Conservation (phyloP, 2,797 vertebrate species). For the Cheirogaleus major region DNA sequence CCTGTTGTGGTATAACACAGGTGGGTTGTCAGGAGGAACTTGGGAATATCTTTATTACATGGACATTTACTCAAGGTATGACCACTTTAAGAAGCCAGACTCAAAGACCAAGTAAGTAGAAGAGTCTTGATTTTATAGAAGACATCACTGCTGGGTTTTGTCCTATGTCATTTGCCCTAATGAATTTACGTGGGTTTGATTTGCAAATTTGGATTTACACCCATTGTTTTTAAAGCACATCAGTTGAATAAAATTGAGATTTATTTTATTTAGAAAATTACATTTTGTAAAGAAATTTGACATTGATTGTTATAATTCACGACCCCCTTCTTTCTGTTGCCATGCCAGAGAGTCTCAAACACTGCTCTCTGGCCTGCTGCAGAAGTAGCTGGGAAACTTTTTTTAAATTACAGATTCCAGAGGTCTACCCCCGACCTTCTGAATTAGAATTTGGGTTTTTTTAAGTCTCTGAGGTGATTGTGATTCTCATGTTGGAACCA, state of each 20-base stretch:
- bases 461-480: neutral
- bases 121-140: neutral
- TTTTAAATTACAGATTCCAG: neutral
- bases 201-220: neutral
- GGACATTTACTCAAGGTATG: neutral
- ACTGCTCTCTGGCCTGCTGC: neutral
- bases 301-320: neutral
- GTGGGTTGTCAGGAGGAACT: neutral
- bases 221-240: constrained; percentile 36
- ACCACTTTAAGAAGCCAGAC: constrained; percentile 8
- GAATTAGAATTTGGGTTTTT: neutral
- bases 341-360: neutral
- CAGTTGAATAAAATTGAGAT: constrained; percentile 69
- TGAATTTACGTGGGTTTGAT: constrained; percentile 42
- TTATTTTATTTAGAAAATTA: constrained; percentile 66
- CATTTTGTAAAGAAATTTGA: constrained; percentile 36
- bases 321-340: neutral
- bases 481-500: neutral
- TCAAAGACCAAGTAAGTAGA: neutral
- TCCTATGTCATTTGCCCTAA: neutral
- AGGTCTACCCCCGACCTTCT: neutral
- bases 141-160: neutral
- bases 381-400: neutral
- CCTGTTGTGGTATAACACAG: neutral
- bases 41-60: neutral